A percentile compares a stretch with the other conserved stretches of the same genome.
phyloP scores from a whole-genome alignment of 2,888 invertebrate species.

The Agriopis leucophaearia region DNA sequence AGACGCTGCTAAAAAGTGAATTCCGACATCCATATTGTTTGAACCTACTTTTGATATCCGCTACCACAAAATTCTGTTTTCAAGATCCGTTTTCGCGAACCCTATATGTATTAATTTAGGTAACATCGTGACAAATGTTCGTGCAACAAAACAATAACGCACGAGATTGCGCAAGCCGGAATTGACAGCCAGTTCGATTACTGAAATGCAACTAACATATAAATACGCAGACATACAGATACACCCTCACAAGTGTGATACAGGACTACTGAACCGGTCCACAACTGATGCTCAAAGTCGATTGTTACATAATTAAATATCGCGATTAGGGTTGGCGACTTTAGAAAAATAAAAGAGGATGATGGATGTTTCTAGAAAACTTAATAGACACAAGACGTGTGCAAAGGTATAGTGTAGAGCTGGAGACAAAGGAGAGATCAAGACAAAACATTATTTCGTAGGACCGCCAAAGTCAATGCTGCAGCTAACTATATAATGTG shows the following conservation, averaged over 20 bases:
- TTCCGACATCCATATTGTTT: too few species aligned
- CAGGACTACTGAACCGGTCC: constrained; percentile 59
- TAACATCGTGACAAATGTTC: constrained; percentile 7
- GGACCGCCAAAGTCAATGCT: too few species aligned
- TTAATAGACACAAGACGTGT: background rate
- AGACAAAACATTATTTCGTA: too few species aligned
- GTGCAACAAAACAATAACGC: constrained; percentile 36
- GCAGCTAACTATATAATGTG: too few species aligned
- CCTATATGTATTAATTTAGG: background rate
- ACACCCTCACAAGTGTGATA: constrained; percentile 59
- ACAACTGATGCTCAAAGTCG: constrained; percentile 55
- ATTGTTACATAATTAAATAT: constrained; percentile 55
- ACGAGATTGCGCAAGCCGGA: constrained; percentile 39
- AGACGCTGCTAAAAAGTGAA: too few species aligned
- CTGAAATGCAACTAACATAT: constrained; percentile 29
- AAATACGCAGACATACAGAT: constrained; percentile 30
- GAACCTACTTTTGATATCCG: too few species aligned
- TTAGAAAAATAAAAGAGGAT: background rate
- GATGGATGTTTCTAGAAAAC: background rate
- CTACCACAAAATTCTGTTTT: too few species aligned
- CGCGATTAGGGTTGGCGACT: constrained; percentile 27
- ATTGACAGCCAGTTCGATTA: constrained; percentile 51
- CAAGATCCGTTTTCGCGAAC: background rate
- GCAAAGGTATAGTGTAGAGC: background rate
- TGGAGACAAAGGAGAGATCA: too few species aligned